phyloP scores from a whole-genome alignment of 2,888 invertebrate species.

The Ormyrus thymus region DNA sequence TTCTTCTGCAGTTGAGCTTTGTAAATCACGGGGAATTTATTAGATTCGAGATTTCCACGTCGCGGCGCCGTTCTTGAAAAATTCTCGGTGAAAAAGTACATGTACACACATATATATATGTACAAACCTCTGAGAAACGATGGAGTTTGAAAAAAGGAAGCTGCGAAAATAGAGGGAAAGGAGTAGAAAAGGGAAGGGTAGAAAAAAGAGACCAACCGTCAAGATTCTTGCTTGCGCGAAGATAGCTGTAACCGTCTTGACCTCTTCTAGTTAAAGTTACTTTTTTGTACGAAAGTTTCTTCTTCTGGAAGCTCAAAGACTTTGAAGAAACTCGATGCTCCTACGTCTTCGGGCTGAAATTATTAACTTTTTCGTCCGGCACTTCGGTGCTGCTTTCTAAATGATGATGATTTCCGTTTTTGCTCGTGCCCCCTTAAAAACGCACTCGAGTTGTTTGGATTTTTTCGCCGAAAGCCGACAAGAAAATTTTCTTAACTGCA shows the following conservation, averaged over 20 bases:
- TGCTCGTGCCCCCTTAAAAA: background rate
- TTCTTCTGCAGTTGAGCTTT: conserved; percentile 24
- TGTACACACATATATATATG: background rate
- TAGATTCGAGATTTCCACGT: conserved; percentile 34
- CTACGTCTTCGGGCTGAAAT: conserved; percentile 19
- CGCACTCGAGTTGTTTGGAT: too few relatives aligned
- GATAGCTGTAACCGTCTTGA: conserved; percentile 48
- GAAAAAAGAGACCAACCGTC: conserved; percentile 17
- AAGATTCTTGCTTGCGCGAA: conserved; percentile 33
- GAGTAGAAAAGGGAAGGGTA: background rate
- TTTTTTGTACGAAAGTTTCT: conserved; percentile 43
- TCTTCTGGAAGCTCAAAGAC: conserved; percentile 35
- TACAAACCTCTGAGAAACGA: background rate
- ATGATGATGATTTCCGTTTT: conserved; percentile 32
- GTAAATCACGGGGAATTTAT: conserved; percentile 44
- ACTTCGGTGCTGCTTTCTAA: background rate
- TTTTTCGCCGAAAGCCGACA: too few relatives aligned
- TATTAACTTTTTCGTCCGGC: conserved; percentile 23
- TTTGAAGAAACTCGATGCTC: conserved; percentile 19
- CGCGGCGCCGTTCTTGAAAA: conserved; percentile 12
- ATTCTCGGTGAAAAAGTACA: conserved; percentile 16
- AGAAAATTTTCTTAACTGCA: too few relatives aligned
- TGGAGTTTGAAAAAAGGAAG: conserved; percentile 18
- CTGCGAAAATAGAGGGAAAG: conserved; percentile 4
- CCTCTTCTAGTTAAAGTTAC: conserved; percentile 37